Evolutionary conservation across 2,797 vertebrate genomes (phyloP).

Genomic region (Thalassophryne amazonica): DNA sequence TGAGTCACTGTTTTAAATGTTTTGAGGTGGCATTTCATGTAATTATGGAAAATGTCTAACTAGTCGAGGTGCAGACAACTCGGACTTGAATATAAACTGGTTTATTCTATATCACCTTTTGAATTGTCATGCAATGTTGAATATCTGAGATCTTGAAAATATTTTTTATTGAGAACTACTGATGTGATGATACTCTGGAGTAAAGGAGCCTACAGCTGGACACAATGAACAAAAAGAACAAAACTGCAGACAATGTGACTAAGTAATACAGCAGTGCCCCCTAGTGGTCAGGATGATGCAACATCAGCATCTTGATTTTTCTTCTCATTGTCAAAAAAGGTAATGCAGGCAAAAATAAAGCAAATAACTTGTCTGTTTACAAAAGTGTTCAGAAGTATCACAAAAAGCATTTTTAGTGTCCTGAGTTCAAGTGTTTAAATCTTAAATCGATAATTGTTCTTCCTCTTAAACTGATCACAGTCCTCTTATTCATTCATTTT

Average conservation of each 20-base stretch:
- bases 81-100: conserved; percentile 38
- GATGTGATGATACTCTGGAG: conserved; percentile 12
- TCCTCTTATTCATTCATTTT: conserved; percentile 8
- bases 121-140: conserved; percentile 20
- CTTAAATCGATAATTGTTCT: conserved; percentile 7
- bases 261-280: conserved; percentile 42
- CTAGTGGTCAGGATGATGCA: conserved; percentile 39
- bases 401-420: not conserved
- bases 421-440: not conserved
- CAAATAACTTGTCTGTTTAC: not conserved
- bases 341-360: conserved; percentile 17
- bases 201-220: not conserved
- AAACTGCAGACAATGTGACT: conserved; percentile 7
- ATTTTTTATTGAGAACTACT: conserved; percentile 39
- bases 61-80: conserved; percentile 9
- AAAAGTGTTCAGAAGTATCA: conserved; percentile 3
- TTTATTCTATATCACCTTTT: conserved; percentile 10
- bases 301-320: conserved; percentile 1
- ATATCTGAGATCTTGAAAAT: conserved; percentile 23
- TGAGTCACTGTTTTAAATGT: conserved; percentile 17
- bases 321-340: conserved; percentile 1
- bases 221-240: not conserved
- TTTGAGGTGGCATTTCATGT: conserved; percentile 9
- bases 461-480: not conserved
- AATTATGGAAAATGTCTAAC: conserved; percentile 6